These are phyloP conservation scores for Sphaeramia orbicularis DNA, from an alignment of 2,797 vertebrate species.

Conservation along the genomic window DNA sequence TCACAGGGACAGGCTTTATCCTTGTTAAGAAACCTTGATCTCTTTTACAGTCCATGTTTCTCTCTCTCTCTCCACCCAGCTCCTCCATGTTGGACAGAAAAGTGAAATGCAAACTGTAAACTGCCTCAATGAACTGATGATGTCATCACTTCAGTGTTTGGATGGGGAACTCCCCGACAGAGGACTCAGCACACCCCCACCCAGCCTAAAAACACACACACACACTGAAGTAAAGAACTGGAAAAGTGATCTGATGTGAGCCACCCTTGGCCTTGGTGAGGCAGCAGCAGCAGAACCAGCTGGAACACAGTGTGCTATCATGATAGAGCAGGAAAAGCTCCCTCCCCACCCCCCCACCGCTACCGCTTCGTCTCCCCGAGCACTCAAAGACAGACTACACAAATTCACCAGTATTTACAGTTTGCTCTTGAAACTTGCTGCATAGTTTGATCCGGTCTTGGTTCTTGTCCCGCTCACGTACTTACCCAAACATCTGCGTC, in stretches of 20 bases:
- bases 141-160: conserved; percentile 80
- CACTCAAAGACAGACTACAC: conserved; percentile 56
- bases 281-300: conserved; percentile 72
- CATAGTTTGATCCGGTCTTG: conserved; percentile 25
- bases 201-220: conserved; percentile 55
- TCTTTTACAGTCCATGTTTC: conserved; percentile 34
- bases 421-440: conserved; percentile 40
- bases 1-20: conserved; percentile 43
- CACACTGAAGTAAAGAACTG: conserved; percentile 76
- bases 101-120: conserved; percentile 68
- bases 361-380: conserved; percentile 54
- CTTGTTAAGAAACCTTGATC: conserved; percentile 29
- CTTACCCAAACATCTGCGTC: conserved; percentile 94
- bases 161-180: conserved; percentile 81
- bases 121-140: conserved; percentile 72
- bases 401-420: conserved; percentile 43
- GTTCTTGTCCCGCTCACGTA: conserved; percentile 12
- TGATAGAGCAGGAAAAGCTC: conserved; percentile 52
- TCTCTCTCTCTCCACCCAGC: conserved; percentile 28
- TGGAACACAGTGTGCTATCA: conserved; percentile 72
- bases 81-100: conserved; percentile 45
- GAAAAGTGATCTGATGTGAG: conserved; percentile 79
- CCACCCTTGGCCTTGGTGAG: conserved; percentile 72
- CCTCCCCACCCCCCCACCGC: conserved; percentile 19
- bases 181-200: conserved; percentile 61